Evolutionary conservation across 2,797 vertebrate genomes (phyloP).

Genomic region (Eulemur mongoz): DNA sequence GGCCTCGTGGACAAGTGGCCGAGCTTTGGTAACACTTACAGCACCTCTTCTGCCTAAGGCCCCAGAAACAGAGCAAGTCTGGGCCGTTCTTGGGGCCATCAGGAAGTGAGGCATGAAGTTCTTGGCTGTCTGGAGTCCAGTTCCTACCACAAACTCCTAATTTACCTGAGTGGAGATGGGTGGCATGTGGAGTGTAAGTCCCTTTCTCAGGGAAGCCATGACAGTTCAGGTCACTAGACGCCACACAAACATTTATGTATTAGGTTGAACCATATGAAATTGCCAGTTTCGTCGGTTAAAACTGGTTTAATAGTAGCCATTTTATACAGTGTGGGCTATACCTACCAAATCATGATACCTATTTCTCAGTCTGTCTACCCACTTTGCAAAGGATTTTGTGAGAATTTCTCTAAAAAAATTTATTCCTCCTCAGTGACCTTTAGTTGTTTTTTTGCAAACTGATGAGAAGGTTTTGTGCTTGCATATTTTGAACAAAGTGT

Average conservation of each 20-base stretch:
- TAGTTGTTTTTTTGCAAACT: not conserved
- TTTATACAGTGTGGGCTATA: not conserved
- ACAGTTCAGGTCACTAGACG: not conserved
- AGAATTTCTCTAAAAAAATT: not conserved
- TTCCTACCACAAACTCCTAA: not conserved
- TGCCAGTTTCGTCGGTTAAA: not conserved
- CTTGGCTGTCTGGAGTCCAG: not conserved
- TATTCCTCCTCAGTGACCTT: not conserved
- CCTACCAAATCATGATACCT: not conserved
- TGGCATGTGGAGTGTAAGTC: not conserved
- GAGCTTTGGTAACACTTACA: too few relatives aligned
- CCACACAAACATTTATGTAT: not conserved
- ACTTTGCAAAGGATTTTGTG: conserved; percentile 18
- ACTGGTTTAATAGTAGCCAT: not conserved
- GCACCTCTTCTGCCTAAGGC: not conserved
- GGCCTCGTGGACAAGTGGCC: too few relatives aligned
- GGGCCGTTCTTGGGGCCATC: not conserved
- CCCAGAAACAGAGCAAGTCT: not conserved
- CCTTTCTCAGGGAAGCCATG: not conserved
- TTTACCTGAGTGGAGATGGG: not conserved
- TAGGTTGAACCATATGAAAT: not conserved
- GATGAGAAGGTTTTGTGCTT: not conserved
- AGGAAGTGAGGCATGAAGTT: not conserved
- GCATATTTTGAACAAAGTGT: not conserved
- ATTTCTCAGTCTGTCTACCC: not conserved